A percentile compares a stretch with the other conserved stretches of the same genome.
Conservation (phyloP, 2,888 invertebrate species). For the Bibio marci region DNA sequence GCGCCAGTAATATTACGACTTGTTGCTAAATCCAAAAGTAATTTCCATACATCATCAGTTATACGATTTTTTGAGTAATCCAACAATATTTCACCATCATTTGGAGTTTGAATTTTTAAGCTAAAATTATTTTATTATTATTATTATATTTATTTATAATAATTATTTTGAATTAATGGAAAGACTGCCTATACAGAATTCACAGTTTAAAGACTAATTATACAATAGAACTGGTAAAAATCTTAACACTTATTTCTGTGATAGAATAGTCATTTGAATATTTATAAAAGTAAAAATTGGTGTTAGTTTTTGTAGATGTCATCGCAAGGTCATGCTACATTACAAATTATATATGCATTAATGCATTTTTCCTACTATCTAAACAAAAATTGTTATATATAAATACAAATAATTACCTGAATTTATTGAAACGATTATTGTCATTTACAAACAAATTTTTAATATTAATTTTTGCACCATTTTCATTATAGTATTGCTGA, state of each 20-base stretch:
- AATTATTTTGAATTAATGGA: not conserved
- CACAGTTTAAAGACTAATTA: no score
- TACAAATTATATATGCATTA: no score
- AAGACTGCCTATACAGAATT: no score
- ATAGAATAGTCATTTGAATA: no score
- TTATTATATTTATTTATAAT: no score
- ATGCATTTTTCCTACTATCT: no score
- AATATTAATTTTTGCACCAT: slow-evolving; percentile 63
- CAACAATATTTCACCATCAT: slow-evolving; percentile 78
- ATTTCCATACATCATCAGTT: slow-evolving; percentile 51
- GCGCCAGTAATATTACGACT: slow-evolving; percentile 69
- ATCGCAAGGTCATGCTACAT: no score
- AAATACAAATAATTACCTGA: slow-evolving; percentile 44
- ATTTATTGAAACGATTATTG: slow-evolving; percentile 68
- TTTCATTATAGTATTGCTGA: slow-evolving; percentile 51
- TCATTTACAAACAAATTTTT: slow-evolving; percentile 67
- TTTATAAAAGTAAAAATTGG: no score
- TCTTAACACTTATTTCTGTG: no score
- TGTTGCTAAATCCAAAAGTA: slow-evolving; percentile 67
- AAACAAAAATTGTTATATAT: not conserved
- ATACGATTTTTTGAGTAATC: slow-evolving; percentile 97
- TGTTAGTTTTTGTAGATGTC: no score
- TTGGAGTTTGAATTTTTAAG: slow-evolving; percentile 54
- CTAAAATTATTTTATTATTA: no score
- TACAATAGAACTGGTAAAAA: no score